Evolutionary conservation across 2,888 invertebrate species (phyloP).

Genomic region (Drosophila histrio): DNA sequence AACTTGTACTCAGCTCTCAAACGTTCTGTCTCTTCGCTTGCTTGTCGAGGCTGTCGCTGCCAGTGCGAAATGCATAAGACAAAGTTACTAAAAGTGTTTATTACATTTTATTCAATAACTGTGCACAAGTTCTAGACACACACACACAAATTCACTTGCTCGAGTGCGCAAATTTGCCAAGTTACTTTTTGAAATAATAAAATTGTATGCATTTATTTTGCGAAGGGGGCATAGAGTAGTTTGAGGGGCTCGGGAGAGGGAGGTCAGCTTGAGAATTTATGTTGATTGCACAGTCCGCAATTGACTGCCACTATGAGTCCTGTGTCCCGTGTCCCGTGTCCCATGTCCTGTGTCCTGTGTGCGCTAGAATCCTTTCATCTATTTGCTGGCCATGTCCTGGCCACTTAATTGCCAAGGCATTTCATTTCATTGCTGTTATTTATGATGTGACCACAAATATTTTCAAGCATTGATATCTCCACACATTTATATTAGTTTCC

Average conservation of each 20-base stretch:
- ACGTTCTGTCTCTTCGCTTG: conserved; percentile 9
- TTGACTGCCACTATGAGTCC: conserved; percentile 27
- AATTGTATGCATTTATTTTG: conserved; percentile 71
- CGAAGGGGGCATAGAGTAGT: neutral
- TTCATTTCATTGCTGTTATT: conserved; percentile 72
- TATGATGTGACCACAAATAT: conserved; percentile 67
- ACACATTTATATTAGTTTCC: conserved; percentile 30
- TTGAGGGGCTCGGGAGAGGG: neutral
- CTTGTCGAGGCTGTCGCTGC: conserved; percentile 36
- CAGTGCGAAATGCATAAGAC: conserved; percentile 67
- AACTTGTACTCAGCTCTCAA: conserved; percentile 20
- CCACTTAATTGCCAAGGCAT: conserved; percentile 70
- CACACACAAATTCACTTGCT: conserved; percentile 37
- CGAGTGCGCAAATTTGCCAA: conserved; percentile 63
- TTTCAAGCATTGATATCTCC: conserved; percentile 56
- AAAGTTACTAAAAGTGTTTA: conserved; percentile 79
- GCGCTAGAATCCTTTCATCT: conserved; percentile 5
- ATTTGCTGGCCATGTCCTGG: conserved; percentile 36
- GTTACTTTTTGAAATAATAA: conserved; percentile 74
- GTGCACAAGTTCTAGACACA: conserved; percentile 36
- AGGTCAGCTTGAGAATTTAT: conserved; percentile 54
- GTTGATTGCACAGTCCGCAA: conserved; percentile 63
- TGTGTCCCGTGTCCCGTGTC: neutral
- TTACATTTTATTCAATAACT: conserved; percentile 78
- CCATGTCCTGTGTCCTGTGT: neutral